Evolutionary conservation across 2,888 invertebrate species (phyloP).

Genomic region (Drosophila eohydei): DNA sequence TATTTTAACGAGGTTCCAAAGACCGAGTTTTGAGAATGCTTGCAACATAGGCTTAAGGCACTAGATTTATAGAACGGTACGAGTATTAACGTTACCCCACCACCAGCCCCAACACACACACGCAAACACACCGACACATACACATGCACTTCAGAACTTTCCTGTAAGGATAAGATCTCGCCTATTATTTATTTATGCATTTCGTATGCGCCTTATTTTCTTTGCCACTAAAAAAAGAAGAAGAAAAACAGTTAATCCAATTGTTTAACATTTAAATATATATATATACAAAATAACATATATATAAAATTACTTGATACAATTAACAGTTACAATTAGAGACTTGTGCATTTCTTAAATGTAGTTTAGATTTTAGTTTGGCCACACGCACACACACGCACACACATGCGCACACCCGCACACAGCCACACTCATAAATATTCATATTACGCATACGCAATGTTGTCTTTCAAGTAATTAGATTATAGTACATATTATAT

Average conservation of each 20-base stretch:
- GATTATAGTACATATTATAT: slow-evolving; percentile 29
- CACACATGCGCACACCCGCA: slow-evolving; percentile 7
- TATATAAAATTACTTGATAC: slow-evolving; percentile 31
- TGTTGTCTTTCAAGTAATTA: slow-evolving; percentile 68
- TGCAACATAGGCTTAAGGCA: slow-evolving; percentile 57
- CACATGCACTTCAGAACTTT: slow-evolving; percentile 70
- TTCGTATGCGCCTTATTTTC: slow-evolving; percentile 64
- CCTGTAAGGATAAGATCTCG: slow-evolving; percentile 81
- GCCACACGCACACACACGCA: slow-evolving; percentile 25
- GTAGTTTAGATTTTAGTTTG: slow-evolving; percentile 66
- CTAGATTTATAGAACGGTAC: slow-evolving; percentile 51
- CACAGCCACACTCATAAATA: slow-evolving; percentile 30
- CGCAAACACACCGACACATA: slow-evolving; percentile 25
- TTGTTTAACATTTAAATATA: slow-evolving; percentile 31
- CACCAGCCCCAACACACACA: slow-evolving; percentile 19
- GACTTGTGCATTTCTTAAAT: slow-evolving; percentile 82
- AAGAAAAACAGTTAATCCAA: slow-evolving; percentile 19
- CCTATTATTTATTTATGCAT: slow-evolving; percentile 62
- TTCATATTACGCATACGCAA: slow-evolving; percentile 59
- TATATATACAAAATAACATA: slow-evolving; percentile 14
- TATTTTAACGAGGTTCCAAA: slow-evolving; percentile 41
- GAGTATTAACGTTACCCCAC: slow-evolving; percentile 60
- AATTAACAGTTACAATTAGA: slow-evolving; percentile 62
- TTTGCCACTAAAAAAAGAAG: slow-evolving; percentile 56
- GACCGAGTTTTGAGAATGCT: slow-evolving; percentile 19